phyloP scores from a whole-genome alignment of 2,888 invertebrate species.

The Hartigia nigra region DNA sequence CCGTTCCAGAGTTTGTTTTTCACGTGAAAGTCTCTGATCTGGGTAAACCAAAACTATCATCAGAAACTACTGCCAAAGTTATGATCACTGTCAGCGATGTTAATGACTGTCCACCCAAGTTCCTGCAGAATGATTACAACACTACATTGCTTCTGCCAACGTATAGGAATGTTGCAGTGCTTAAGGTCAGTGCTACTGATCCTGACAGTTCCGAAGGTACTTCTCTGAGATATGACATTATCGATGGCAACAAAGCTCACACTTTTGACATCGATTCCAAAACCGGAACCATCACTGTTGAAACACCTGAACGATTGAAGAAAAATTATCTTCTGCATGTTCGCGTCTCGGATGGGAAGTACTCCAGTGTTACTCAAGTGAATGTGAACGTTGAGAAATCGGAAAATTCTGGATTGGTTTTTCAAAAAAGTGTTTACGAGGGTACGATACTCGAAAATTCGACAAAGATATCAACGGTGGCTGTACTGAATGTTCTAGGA shows the following conservation, averaged over 20 bases:
- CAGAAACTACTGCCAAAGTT: conserved; percentile 83
- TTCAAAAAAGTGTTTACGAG: conserved; percentile 83
- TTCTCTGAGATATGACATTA: conserved; percentile 75
- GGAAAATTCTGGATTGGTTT: conserved; percentile 81
- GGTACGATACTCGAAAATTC: conserved; percentile 88
- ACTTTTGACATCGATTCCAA: conserved; percentile 78
- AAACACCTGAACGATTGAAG: conserved; percentile 73
- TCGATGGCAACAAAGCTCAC: conserved; percentile 82
- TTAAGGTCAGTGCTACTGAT: conserved; percentile 79
- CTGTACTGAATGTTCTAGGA: conserved; percentile 90
- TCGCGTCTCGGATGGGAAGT: conserved; percentile 87
- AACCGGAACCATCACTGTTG: conserved; percentile 76
- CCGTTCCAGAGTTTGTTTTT: conserved; percentile 76
- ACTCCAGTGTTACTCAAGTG: conserved; percentile 78
- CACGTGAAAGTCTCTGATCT: conserved; percentile 87
- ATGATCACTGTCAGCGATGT: conserved; percentile 82
- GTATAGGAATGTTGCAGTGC: conserved; percentile 80
- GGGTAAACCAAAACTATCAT: conserved; percentile 84
- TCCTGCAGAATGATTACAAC: conserved; percentile 77
- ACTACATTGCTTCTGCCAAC: conserved; percentile 85
- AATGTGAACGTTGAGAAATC: conserved; percentile 76
- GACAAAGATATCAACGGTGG: conserved; percentile 82
- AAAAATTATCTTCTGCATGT: conserved; percentile 78
- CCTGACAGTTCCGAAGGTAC: conserved; percentile 71
- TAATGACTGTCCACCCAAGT: conserved; percentile 91